These are phyloP conservation scores for Drosophila auraria DNA, from an alignment of 1,140 invertebrate species.

Conservation along the genomic window DNA sequence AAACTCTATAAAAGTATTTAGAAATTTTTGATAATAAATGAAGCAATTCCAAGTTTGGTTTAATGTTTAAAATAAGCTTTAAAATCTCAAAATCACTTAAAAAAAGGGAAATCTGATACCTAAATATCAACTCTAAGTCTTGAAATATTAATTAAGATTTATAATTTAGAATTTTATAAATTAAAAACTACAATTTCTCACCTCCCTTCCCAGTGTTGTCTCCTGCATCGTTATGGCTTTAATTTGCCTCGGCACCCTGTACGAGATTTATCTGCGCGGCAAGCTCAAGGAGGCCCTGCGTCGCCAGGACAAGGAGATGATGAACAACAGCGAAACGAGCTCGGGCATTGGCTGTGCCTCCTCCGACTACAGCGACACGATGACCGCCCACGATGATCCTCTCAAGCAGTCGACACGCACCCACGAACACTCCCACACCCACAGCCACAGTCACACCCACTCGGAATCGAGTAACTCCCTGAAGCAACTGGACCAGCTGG, in stretches of 20 bases:
- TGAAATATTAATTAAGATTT: neutral
- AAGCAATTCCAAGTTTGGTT: too few relatives aligned
- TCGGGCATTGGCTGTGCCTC: slow-evolving; percentile 85
- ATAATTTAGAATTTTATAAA: too few relatives aligned
- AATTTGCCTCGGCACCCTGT: slow-evolving; percentile 88
- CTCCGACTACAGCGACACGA: slow-evolving; percentile 83
- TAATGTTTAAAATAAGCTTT: too few relatives aligned
- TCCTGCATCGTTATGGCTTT: slow-evolving; percentile 86
- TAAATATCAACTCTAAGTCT: neutral
- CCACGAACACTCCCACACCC: slow-evolving; percentile 30
- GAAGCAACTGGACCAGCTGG: slow-evolving; percentile 78
- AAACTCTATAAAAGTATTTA: too few relatives aligned
- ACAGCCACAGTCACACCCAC: slow-evolving; percentile 25
- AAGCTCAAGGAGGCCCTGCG: slow-evolving; percentile 79
- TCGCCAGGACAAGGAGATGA: slow-evolving; percentile 81
- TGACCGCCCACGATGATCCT: slow-evolving; percentile 68
- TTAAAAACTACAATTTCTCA: too few relatives aligned
- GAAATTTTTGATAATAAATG: too few relatives aligned
- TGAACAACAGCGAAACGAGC: slow-evolving; percentile 83
- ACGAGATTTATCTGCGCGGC: slow-evolving; percentile 87
- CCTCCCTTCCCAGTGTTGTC: slow-evolving; percentile 86
- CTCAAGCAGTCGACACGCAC: slow-evolving; percentile 57
- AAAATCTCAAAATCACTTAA: neutral
- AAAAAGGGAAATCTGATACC: neutral
- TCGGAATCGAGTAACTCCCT: slow-evolving; percentile 63